Evolutionary conservation across 1,140 invertebrate species (phyloP), one percentile per base, ranked within the genome.

Genomic region (Leptopilina boulardi): DNA sequence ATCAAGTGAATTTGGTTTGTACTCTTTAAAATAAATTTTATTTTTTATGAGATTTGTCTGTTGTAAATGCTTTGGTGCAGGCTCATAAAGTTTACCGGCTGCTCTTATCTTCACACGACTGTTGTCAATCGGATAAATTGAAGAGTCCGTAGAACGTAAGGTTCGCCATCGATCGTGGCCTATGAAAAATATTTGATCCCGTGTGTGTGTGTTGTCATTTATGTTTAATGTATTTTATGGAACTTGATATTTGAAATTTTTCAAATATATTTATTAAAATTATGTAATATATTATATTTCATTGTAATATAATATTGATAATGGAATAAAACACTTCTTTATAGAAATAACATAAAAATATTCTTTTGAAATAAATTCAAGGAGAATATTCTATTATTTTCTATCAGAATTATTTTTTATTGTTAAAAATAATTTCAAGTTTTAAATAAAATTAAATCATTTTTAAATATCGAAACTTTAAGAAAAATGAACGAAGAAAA

Each of bases 101-200:
- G 86, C 86, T 26, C 86, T 83, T 71, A 87, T 87, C 83, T 86
- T 87, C 59, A 87, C 82, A 42, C 82, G 79, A 83, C 85, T 87
- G 77, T 87, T 87, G 81, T 86, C 86, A 54, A 86, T 87, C 70
- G 85, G 86, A 80, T 74, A 80, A 51, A 82, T 78, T 26, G 82
- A 78, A 26, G 81, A 26, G 34, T 85, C 83, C 72, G 83, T 85
- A 59, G 85, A 66, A 73, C 82, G 81, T 74, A 87, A 82, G 71
- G 85, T 77, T 71, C 86, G 78, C 86, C 85, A 87, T 59, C 86
- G 85, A 83, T 87, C 80, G 72, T 87, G 82, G 23, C 81, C 86
- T 44, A 83, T 80, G 73, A 83, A 87, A 83, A 83, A 87, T 79
- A 87, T 85, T 81, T 83, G 86, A 77, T 86, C 82, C 82, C 82